These are phyloP conservation scores for Aplidium turbinatum DNA, from an alignment of 23 tunicate species.

Conservation along the genomic window DNA sequence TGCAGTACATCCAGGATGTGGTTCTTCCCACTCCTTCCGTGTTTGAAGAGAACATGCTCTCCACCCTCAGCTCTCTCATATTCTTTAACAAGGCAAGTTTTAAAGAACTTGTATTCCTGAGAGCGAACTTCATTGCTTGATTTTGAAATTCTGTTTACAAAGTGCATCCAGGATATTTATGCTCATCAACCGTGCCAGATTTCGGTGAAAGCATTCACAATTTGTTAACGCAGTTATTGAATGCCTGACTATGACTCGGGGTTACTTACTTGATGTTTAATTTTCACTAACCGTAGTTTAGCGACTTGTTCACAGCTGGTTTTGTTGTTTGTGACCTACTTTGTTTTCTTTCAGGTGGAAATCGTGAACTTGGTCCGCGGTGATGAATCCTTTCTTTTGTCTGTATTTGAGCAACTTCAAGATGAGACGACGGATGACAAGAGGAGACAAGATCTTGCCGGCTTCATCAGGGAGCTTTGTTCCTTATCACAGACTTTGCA, in stretches of 20 bases:
- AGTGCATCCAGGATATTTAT: too few relatives aligned
- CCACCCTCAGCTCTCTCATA: slow-evolving; percentile 75
- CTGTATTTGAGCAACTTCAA: slow-evolving; percentile 61
- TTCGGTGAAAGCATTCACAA: too few relatives aligned
- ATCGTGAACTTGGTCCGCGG: slow-evolving; percentile 75
- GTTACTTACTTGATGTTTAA: too few relatives aligned
- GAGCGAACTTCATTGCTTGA: too few relatives aligned
- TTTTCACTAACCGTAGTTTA: too few relatives aligned
- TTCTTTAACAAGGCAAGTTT: slow-evolving; percentile 88
- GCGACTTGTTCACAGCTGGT: too few relatives aligned
- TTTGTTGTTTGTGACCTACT: too few relatives aligned
- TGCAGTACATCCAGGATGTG: slow-evolving; percentile 96
- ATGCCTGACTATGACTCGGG: too few relatives aligned
- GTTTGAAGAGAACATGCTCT: slow-evolving; percentile 90
- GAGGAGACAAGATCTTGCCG: slow-evolving; percentile 66
- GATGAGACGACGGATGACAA: slow-evolving; percentile 58
- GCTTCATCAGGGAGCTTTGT: slow-evolving; percentile 84
- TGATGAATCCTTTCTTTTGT: slow-evolving; percentile 52
- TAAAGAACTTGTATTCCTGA: too few relatives aligned
- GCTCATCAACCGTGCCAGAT: too few relatives aligned
- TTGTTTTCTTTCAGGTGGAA: slow-evolving; percentile 53
- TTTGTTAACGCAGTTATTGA: too few relatives aligned
- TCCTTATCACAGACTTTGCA: slow-evolving; percentile 83
- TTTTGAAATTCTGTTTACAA: too few relatives aligned
- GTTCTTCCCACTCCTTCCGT: slow-evolving; percentile 97